Percentiles rank a stretch among this genome's conserved stretches.
Evolutionary conservation across 2,113 vertebrate species (phyloP).

Genomic region (Mola mola): DNA sequence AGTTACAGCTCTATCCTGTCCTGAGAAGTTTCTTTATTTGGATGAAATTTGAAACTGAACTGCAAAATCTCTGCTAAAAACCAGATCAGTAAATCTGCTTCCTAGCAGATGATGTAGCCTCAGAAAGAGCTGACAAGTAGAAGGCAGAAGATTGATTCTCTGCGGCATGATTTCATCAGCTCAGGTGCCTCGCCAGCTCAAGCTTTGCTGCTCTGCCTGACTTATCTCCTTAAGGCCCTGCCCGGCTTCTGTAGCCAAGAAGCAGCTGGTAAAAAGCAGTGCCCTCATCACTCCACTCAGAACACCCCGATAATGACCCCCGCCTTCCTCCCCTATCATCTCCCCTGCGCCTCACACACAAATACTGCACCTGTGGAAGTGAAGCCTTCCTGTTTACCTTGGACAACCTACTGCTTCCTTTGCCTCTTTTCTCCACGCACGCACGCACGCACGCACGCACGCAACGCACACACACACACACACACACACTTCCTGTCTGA

Average conservation of each 20-base stretch:
- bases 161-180: slow-evolving; percentile 58
- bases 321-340: slow-evolving; percentile 40
- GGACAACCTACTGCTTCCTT: slow-evolving; percentile 69
- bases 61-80: slow-evolving; percentile 45
- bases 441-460: slow-evolving; percentile 18
- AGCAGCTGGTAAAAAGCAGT: slow-evolving; percentile 30
- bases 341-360: slow-evolving; percentile 38
- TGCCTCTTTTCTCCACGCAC: slow-evolving; percentile 23
- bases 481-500: slow-evolving; percentile 43
- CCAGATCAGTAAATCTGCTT: slow-evolving; percentile 49
- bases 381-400: slow-evolving; percentile 82
- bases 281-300: slow-evolving; percentile 31
- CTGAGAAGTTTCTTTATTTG: background rate
- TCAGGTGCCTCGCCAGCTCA: slow-evolving; percentile 58
- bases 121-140: slow-evolving; percentile 35
- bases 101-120: slow-evolving; percentile 41
- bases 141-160: slow-evolving; percentile 56
- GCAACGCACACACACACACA: slow-evolving; percentile 20
- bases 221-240: slow-evolving; percentile 50
- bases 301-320: slow-evolving; percentile 46
- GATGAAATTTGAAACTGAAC: slow-evolving; percentile 40
- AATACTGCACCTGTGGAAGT: slow-evolving; percentile 80
- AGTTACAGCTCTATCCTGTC: slow-evolving; percentile 19
- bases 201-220: slow-evolving; percentile 38
- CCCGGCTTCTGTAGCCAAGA: slow-evolving; percentile 37